These are phyloP conservation scores for Drosophila pegasa DNA, from an alignment of 2,888 invertebrate genomes.

Conservation along the genomic window DNA sequence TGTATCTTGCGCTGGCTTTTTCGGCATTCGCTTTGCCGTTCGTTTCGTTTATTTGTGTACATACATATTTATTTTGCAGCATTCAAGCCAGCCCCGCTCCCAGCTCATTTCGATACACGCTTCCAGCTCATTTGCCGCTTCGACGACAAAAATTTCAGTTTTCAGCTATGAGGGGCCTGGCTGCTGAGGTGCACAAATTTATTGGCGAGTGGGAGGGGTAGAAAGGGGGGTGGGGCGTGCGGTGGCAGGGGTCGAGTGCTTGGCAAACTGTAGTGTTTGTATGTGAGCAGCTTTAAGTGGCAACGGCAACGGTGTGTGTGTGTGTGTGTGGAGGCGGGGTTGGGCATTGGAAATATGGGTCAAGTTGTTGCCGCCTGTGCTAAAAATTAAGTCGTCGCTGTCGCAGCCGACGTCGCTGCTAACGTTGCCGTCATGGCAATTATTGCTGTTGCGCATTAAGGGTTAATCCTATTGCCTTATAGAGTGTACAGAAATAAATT, in stretches of 20 bases:
- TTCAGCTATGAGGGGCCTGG: conserved; percentile 38
- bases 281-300: conserved; percentile 72
- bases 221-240: no score
- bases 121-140: conserved; percentile 80
- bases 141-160: conserved; percentile 77
- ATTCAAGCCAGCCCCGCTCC: conserved; percentile 17
- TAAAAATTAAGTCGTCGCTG: conserved; percentile 74
- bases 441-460: conserved; percentile 77
- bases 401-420: conserved; percentile 10
- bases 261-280: conserved; percentile 46
- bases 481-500: conserved; percentile 52
- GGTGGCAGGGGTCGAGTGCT: background rate
- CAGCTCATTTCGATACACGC: conserved; percentile 52
- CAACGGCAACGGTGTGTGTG: conserved; percentile 49
- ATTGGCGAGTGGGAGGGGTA: conserved; percentile 23
- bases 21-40: conserved; percentile 55
- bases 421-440: conserved; percentile 69
- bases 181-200: conserved; percentile 52
- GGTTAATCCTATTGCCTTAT: conserved; percentile 73
- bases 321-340: conserved; percentile 10
- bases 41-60: conserved; percentile 60
- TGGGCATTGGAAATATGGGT: conserved; percentile 76
- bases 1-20: conserved; percentile 38
- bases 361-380: conserved; percentile 78
- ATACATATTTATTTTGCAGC: conserved; percentile 76